Evolutionary conservation across 2,888 invertebrate genomes (phyloP).

Genomic region (Poecilobothrus nobilitatus): DNA sequence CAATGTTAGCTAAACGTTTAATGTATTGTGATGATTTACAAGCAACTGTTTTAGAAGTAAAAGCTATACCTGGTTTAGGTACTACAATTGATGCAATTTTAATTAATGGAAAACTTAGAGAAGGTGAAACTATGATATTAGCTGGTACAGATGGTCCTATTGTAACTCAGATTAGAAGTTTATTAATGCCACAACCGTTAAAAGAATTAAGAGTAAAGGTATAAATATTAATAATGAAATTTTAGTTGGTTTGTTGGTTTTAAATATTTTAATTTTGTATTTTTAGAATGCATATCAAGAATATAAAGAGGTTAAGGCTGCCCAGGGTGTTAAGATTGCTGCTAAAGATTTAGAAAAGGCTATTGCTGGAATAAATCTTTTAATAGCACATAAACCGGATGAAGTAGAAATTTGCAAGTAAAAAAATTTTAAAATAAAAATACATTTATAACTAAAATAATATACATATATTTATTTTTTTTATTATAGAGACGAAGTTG

Average conservation of each 20-base stretch:
- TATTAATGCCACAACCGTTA: conserved; percentile 97
- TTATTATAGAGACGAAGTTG: conserved; percentile 66
- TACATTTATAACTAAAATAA: background rate
- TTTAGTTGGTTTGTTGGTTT: background rate
- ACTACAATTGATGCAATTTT: conserved; percentile 98
- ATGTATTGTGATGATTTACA: conserved; percentile 90
- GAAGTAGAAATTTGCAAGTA: conserved; percentile 79
- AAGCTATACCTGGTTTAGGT: conserved; percentile 92
- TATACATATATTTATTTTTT: background rate
- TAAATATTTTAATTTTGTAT: conserved; percentile 10
- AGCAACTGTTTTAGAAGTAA: conserved; percentile 79
- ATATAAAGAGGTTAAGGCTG: conserved; percentile 87
- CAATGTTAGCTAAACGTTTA: conserved; percentile 75
- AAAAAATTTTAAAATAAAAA: background rate
- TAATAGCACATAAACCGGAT: conserved; percentile 85
- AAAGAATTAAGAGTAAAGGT: conserved; percentile 94
- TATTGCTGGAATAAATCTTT: conserved; percentile 88
- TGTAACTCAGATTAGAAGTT: conserved; percentile 90
- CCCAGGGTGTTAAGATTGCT: conserved; percentile 97
- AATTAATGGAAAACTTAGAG: conserved; percentile 88
- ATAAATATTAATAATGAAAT: conserved; percentile 17
- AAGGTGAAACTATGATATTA: conserved; percentile 89
- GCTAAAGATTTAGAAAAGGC: conserved; percentile 97
- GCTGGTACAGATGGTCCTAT: conserved; percentile 99
- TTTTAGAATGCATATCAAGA: conserved; percentile 82